Evolutionary conservation across 2,888 invertebrate genomes (phyloP).

Genomic region (Tortricodes alternella): DNA sequence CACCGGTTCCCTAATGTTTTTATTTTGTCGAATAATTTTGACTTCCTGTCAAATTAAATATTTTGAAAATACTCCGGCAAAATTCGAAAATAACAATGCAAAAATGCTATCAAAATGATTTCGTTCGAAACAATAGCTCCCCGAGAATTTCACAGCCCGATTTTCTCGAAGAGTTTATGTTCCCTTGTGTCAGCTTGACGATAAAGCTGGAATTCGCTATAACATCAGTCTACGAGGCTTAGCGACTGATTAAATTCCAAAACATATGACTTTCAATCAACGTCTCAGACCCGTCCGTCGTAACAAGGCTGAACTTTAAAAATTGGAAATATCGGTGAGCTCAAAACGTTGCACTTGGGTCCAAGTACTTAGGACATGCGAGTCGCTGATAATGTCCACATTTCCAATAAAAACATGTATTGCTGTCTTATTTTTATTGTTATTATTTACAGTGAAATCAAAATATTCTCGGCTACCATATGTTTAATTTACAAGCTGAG

Average conservation of each 20-base stretch:
- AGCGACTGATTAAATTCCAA: conserved; percentile 51
- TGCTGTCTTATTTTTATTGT: no score
- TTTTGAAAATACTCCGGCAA: no score
- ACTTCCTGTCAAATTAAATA: no score
- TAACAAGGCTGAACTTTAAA: conserved; percentile 56
- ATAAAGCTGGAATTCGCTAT: conserved; percentile 9
- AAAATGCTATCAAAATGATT: neutral
- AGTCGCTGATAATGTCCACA: no score
- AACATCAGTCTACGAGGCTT: neutral
- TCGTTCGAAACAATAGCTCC: neutral
- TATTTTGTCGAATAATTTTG: no score
- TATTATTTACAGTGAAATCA: no score
- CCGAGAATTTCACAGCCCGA: no score
- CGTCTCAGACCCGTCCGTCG: conserved; percentile 51
- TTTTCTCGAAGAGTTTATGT: no score
- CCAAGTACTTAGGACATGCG: conserved; percentile 35
- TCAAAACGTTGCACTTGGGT: conserved; percentile 39
- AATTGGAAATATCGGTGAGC: conserved; percentile 66
- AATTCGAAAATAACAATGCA: neutral
- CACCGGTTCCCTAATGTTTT: no score
- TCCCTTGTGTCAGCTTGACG: neutral
- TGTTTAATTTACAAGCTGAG: no score
- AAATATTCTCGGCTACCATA: no score
- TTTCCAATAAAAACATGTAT: no score
- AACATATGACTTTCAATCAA: conserved; percentile 66